Conservation (phyloP, 2,888 invertebrate genomes). For the Rhynchonema sp. region DNA sequence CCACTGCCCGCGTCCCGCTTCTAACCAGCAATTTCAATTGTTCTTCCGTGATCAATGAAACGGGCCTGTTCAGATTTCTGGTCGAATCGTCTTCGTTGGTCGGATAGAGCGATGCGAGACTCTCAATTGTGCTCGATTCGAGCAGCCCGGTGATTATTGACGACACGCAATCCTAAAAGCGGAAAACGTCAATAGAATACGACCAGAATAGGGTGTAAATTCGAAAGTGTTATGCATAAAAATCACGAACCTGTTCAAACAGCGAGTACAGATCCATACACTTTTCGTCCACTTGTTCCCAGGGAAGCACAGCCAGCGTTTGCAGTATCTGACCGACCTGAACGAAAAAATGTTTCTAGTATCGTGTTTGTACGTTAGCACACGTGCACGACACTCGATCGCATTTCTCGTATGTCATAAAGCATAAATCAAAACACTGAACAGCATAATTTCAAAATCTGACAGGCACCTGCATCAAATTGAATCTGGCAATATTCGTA, state of each 20-base stretch:
- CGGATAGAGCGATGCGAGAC: not conserved
- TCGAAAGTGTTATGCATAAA: not conserved
- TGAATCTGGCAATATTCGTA: constrained; percentile 70
- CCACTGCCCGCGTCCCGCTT: no score
- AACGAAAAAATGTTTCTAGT: no score
- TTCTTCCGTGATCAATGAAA: constrained; percentile 2
- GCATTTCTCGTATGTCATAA: not conserved
- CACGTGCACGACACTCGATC: not conserved
- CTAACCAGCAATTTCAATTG: not conserved
- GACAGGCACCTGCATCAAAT: constrained; percentile 38
- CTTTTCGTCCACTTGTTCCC: constrained; percentile 55
- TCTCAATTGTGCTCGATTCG: constrained; percentile 22
- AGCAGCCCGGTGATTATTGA: constrained; percentile 54
- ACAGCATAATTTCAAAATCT: not conserved
- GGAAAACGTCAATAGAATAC: not conserved
- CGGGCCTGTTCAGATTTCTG: not conserved
- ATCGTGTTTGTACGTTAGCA: not conserved
- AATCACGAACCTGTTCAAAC: constrained; percentile 45
- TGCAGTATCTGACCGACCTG: constrained; percentile 83
- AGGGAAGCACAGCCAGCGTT: constrained; percentile 62
- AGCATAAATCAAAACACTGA: constrained; percentile 6
- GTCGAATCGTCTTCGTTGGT: not conserved
- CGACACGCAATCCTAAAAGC: constrained; percentile 45
- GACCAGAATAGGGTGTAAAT: no score
- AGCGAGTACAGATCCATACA: constrained; percentile 53